Base-by-base conservation (phyloP, 2,797 vertebrate genomes). In the Cheirogaleus major region DNA sequence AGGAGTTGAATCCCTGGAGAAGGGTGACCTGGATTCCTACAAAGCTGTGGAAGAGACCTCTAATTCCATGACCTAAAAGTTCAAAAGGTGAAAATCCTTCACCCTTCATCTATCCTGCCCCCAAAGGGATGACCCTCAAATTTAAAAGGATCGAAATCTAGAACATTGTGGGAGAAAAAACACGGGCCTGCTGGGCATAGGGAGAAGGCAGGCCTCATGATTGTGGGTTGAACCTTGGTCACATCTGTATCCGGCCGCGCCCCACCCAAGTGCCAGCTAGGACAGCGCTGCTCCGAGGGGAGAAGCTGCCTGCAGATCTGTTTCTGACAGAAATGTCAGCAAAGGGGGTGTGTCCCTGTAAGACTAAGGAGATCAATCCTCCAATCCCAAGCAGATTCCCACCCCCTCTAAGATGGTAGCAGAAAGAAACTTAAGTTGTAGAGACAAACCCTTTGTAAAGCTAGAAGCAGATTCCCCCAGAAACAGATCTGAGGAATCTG, bases 121-220 rank as follows among this genome's bases (percentile, higher is more conserved):
- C 72, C 43, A 65, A 52, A 79, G n/a, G 93, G 41, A 79, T 85
- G 84, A 70, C 55, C 61, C 72, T 95, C 65, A 93, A 38, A 85
- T 63, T 84, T 81, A 87, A 78, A 95, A 96, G 94, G 89, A 50
- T 89, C 32, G n/a, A 88, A 90, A 93, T 93, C 85, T 15, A 96
- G 61, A 91, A 84, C 57, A 52, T 3, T 78, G 43, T 45, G 52
- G 41, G 78, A 92, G 87, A 57, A 80, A 70, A 80, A 61, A 0
- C 2, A 4, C 61, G 86, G 92, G 83, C 65, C 69, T 83, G 32
- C 89, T 86, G 90, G 69, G 14, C 69, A 45, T 70, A 76, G 35
- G 35, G 59, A 65, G 73, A 89, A 82, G 52, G 72, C 75, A 63
- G 73, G 63, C 30, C 52, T 76, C 43, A 11, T 38, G 65, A 25